Conservation (phyloP, 1,140 invertebrate genomes). For the Tenebrio molitor region DNA sequence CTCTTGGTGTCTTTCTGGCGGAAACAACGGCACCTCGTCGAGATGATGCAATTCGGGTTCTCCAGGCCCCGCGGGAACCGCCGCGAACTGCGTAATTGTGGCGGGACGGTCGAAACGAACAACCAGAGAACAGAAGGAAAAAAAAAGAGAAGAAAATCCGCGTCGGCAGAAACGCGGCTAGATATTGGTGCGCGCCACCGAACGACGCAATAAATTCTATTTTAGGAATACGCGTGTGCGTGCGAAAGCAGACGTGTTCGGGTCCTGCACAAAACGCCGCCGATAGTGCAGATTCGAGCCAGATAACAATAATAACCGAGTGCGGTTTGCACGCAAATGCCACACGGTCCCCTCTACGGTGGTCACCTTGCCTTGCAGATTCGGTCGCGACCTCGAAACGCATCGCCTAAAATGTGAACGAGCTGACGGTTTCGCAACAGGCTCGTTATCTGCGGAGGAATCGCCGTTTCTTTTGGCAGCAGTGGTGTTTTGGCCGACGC, state of each 20-base stretch:
- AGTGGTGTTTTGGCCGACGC: no score
- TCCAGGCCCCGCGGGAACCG: no score
- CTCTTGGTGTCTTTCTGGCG: no score
- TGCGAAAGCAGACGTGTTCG: constrained; percentile 40
- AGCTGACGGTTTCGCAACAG: constrained; percentile 5
- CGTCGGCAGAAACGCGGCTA: no score
- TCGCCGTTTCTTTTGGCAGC: no score
- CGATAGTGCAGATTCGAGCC: constrained; percentile 35
- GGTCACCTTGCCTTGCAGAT: constrained; percentile 22
- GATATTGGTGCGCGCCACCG: background rate
- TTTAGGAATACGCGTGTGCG: constrained; percentile 28
- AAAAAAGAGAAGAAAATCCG: no score
- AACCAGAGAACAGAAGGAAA: no score
- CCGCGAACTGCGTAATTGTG: no score
- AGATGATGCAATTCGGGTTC: no score
- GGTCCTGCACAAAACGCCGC: background rate
- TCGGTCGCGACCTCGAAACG: constrained; percentile 41
- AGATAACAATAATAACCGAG: constrained; percentile 43
- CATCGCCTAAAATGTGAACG: constrained; percentile 33
- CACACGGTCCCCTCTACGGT: constrained; percentile 17
- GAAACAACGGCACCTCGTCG: no score
- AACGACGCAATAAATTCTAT: constrained; percentile 42
- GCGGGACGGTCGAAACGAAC: no score
- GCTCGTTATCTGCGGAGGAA: no score
- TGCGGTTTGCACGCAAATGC: constrained; percentile 37